These are phyloP conservation scores for Acromyrmex charruanus DNA, from an alignment of 1,140 invertebrate species.

Conservation along the genomic window DNA sequence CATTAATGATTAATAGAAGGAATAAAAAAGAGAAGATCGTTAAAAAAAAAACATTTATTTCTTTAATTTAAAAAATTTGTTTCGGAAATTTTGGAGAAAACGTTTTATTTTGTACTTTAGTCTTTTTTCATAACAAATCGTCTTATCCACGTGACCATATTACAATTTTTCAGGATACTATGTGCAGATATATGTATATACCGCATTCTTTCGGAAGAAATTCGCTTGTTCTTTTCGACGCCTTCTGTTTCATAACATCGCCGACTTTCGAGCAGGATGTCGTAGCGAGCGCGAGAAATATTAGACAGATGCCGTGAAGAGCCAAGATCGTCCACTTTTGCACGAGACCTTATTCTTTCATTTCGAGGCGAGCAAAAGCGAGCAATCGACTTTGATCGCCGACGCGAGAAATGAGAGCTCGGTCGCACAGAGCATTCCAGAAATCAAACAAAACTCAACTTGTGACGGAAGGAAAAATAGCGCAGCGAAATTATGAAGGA, in stretches of 20 bases:
- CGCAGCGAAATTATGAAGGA: not conserved
- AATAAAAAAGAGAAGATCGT: not conserved
- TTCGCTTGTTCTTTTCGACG: constrained; percentile 67
- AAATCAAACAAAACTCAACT: constrained; percentile 30
- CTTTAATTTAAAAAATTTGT: not conserved
- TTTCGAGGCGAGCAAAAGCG: constrained; percentile 57
- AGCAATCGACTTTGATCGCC: constrained; percentile 44
- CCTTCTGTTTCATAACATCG: constrained; percentile 13
- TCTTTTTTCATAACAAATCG: not conserved
- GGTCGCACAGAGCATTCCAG: constrained; percentile 53
- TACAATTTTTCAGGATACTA: not conserved
- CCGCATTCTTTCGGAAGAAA: constrained; percentile 69
- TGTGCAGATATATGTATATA: constrained; percentile 9
- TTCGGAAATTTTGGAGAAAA: too few species aligned
- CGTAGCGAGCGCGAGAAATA: constrained; percentile 62
- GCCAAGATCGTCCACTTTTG: constrained; percentile 51
- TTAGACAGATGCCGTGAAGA: constrained; percentile 70
- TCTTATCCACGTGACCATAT: not conserved
- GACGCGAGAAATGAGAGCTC: constrained; percentile 67
- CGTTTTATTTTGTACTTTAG: not conserved
- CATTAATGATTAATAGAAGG: too few species aligned
- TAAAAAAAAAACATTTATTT: not conserved
- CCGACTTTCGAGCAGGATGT: constrained; percentile 34
- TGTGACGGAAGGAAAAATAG: not conserved
- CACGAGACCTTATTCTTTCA: constrained; percentile 52